These are phyloP conservation scores for Psettodes erumei DNA, from an alignment of 2,113 vertebrate species.

Conservation along the genomic window DNA sequence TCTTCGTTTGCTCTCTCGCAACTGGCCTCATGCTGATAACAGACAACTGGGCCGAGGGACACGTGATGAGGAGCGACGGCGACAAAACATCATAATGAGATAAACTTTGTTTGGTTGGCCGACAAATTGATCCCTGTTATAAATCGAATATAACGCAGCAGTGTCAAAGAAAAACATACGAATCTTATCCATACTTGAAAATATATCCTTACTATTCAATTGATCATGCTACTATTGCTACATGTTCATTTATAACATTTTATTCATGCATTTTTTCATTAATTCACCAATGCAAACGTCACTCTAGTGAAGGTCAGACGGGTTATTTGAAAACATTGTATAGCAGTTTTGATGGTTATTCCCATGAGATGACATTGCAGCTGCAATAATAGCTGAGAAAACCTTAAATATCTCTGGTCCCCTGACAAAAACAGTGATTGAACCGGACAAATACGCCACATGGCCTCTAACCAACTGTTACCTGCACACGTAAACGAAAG, in stretches of 20 bases:
- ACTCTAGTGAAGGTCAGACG: not conserved
- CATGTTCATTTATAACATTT: not conserved
- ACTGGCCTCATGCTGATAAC: slow-evolving; percentile 84
- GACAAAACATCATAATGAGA: slow-evolving; percentile 53
- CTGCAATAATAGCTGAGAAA: not conserved
- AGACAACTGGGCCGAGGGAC: slow-evolving; percentile 41
- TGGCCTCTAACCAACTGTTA: not conserved
- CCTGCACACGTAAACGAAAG: not conserved
- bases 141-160: not conserved
- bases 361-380: not conserved
- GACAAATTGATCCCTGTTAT: not conserved
- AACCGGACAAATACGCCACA: no score
- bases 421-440: no score
- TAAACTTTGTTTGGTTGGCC: slow-evolving; percentile 50
- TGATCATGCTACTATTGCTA: no score
- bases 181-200: not conserved
- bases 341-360: not conserved
- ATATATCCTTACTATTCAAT: not conserved
- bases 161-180: not conserved
- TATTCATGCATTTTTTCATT: not conserved
- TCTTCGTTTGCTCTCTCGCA: slow-evolving; percentile 78
- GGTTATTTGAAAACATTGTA: not conserved
- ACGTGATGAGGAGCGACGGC: slow-evolving; percentile 27
- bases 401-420: not conserved
- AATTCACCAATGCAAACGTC: not conserved